A percentile compares a stretch with the other conserved stretches of the same genome.
Evolutionary conservation across 2,113 vertebrate genomes (phyloP).

Genomic region (Spheniscus mendiculus): DNA sequence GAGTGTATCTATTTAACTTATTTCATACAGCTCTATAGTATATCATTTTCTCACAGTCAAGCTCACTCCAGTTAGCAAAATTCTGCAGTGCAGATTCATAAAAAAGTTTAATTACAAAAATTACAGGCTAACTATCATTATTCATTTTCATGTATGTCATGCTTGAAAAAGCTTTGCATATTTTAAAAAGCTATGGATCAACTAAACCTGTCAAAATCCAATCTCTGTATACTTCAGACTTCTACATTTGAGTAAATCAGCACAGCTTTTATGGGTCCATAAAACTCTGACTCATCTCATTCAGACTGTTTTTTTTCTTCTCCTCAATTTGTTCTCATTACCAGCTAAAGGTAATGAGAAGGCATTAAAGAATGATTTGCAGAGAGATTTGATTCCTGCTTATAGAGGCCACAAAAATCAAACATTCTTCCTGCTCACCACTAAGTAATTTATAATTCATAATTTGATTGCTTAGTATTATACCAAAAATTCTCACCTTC

Average conservation of each 20-base stretch:
- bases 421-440: neutral
- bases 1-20: neutral
- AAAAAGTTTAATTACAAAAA: conserved; percentile 78
- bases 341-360: conserved; percentile 73
- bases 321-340: conserved; percentile 81
- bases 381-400: conserved; percentile 47
- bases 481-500: neutral
- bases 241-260: conserved; percentile 75
- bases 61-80: conserved; percentile 55
- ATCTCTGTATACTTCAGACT: conserved; percentile 68
- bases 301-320: conserved; percentile 70
- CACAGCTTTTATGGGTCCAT: conserved; percentile 75
- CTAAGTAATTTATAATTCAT: conserved; percentile 10
- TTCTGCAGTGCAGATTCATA: conserved; percentile 72
- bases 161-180: conserved; percentile 78
- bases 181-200: conserved; percentile 78
- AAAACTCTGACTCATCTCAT: conserved; percentile 77
- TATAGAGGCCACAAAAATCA: conserved; percentile 29
- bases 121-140: conserved; percentile 64
- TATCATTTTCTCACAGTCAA: neutral
- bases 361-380: conserved; percentile 73
- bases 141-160: conserved; percentile 74
- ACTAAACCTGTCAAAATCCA: conserved; percentile 78
- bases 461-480: neutral
- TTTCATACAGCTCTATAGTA: neutral